Conservation (phyloP, 2,888 invertebrate genomes). For the Hypsopygia costalis region DNA sequence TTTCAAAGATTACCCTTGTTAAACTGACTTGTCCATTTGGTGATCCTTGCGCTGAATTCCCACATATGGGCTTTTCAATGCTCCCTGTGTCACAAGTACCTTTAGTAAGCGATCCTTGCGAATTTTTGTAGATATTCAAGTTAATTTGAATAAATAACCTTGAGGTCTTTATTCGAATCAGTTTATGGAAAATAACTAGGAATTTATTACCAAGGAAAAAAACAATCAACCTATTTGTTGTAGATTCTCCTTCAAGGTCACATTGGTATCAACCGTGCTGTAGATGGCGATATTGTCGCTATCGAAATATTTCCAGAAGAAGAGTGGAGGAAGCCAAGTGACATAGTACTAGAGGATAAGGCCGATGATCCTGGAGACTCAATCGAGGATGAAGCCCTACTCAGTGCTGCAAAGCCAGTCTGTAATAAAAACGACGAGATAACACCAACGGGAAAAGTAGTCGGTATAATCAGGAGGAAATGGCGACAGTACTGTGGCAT, state of each 20-base stretch:
- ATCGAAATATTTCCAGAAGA: constrained; percentile 92
- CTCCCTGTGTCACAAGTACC: no score
- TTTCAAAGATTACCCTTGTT: no score
- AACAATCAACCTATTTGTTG: no score
- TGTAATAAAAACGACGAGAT: constrained; percentile 56
- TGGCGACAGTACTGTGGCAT: constrained; percentile 99
- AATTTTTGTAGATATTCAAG: no score
- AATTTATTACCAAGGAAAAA: no score
- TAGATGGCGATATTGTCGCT: constrained; percentile 97
- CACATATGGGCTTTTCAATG: no score
- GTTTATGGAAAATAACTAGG: no score
- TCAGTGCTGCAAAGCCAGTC: constrained; percentile 40
- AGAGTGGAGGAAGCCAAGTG: constrained; percentile 95
- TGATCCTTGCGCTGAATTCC: no score
- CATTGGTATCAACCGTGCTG: constrained; percentile 92
- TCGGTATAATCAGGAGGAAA: constrained; percentile 97
- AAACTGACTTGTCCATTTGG: no score
- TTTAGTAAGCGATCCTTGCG: no score
- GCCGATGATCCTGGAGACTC: constrained; percentile 85
- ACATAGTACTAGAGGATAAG: constrained; percentile 89
- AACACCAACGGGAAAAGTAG: constrained; percentile 77
- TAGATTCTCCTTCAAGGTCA: constrained; percentile 93
- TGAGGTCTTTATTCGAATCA: no score
- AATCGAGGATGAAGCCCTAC: constrained; percentile 81
- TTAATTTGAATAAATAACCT: no score